Conservation (phyloP, 2,797 vertebrate genomes). For the Anas capensis region DNA sequence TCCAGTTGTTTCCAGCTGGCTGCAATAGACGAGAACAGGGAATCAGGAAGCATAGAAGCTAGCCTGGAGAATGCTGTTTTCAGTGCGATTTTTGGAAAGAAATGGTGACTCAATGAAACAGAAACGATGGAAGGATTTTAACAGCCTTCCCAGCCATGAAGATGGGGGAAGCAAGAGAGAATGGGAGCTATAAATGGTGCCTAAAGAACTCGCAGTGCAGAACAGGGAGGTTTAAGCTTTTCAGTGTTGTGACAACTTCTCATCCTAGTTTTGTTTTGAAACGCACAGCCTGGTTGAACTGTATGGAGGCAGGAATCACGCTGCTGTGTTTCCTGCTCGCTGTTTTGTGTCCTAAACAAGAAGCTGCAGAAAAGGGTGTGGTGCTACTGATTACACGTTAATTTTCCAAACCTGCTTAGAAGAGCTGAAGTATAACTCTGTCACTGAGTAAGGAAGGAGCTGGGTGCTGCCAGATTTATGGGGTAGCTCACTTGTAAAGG, state of each 20-base stretch:
- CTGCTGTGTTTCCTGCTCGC: rapidly evolving
- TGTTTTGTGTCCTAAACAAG: background rate
- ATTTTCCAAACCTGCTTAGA: background rate
- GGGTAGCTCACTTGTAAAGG: background rate
- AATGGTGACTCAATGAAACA: background rate
- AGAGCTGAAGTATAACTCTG: background rate
- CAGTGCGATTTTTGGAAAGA: background rate
- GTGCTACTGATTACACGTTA: background rate
- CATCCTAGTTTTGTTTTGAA: background rate
- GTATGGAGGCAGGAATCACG: background rate
- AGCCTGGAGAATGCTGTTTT: background rate
- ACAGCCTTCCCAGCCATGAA: background rate
- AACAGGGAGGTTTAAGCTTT: background rate
- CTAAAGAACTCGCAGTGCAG: rapidly evolving
- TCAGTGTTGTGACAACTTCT: too few relatives aligned
- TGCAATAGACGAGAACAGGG: background rate
- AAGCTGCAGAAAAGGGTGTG: background rate
- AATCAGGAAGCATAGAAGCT: background rate
- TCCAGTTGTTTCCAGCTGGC: background rate
- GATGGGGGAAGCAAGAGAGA: too few relatives aligned
- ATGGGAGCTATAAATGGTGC: background rate
- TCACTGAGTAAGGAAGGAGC: rapidly evolving
- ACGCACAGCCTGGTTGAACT: background rate
- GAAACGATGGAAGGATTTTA: background rate
- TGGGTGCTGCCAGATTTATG: background rate